Evolutionary conservation across 2,113 vertebrate species (phyloP).

Genomic region (Lagenorhynchus albirostris): DNA sequence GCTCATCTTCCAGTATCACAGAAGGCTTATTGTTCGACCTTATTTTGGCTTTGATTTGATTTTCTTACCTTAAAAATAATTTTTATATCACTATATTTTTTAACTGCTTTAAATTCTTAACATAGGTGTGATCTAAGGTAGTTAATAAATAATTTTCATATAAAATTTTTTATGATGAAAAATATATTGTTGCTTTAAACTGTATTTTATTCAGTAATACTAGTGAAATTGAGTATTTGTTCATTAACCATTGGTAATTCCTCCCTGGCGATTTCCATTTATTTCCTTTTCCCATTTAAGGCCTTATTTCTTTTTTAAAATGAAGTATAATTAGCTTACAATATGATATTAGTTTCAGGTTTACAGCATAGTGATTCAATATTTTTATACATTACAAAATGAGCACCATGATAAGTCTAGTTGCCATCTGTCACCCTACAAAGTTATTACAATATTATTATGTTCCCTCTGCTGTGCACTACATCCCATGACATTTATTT

Average conservation of each 20-base stretch:
- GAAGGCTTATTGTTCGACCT: not conserved
- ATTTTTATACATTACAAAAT: not conserved
- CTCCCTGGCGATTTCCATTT: not conserved
- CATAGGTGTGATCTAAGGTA: not conserved
- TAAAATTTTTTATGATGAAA: not conserved
- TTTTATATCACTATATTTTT: not conserved
- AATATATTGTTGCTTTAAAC: not conserved
- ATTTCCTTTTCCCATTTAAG: not conserved
- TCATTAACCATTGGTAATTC: not conserved
- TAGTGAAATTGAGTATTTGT: not conserved
- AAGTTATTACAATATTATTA: no score
- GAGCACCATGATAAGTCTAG: not conserved
- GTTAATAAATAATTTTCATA: not conserved
- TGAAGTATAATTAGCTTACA: not conserved
- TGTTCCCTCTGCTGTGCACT: no score
- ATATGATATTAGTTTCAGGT: not conserved
- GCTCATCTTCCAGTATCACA: not conserved
- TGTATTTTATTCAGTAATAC: not conserved
- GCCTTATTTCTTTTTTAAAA: not conserved
- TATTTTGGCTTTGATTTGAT: not conserved
- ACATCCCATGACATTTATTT: no score
- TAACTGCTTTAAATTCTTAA: not conserved
- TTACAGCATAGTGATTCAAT: not conserved
- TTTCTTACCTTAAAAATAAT: slow-evolving; percentile 7
- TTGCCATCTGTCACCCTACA: no score